Base-by-base conservation (phyloP, 2,888 invertebrate genomes). In the Endomychus coccineus region DNA sequence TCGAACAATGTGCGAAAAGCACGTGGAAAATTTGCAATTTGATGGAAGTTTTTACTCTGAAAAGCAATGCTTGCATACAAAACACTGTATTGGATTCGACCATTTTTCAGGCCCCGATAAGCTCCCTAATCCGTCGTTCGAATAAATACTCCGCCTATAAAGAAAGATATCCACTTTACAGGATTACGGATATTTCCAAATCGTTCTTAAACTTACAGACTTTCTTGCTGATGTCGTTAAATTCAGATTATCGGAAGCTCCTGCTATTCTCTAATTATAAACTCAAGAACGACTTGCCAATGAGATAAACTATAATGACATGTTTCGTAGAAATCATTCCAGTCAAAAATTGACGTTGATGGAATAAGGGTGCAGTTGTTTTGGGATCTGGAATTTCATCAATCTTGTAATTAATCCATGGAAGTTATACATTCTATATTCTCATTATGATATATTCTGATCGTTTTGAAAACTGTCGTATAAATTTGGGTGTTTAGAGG, bases 31-130 rank as follows among this genome's bases (percentile, higher is more conserved):
- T 58, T 58, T 56, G 58, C 59, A 59, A 60, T 58, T 59, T 59
- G 58, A 60, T 57, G 54, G 50, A 54, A 54, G 46, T 51, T 47
- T 52, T 47, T 46, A 33, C 31, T 39, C 38, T 30, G 42, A 35
- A 42, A 45, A 45, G 43, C 51, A 48, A 40, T 49, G 51, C 46
- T 50, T 55, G 55, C 55, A 58, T 55, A 54, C 55, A 52, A 57
- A 38, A 51, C 49, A 52, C 54, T 54, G 56, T 58, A 61, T 56
- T 51, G 52, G 51, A 51, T 52, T 50, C 46, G 43, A 48, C 48
- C 53, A 51, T 54, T 60, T 62, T 59, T 59, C 55, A 55, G 51
- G 52, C 48, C 42, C 53, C 56, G 59, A 61, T 61, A 61, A 61
- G 58, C 58, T 39, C 48, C 46, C 49, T 56, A 61, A 59, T 58